Conservation (phyloP, 2,113 vertebrate genomes). For the Plecotus auritus region DNA sequence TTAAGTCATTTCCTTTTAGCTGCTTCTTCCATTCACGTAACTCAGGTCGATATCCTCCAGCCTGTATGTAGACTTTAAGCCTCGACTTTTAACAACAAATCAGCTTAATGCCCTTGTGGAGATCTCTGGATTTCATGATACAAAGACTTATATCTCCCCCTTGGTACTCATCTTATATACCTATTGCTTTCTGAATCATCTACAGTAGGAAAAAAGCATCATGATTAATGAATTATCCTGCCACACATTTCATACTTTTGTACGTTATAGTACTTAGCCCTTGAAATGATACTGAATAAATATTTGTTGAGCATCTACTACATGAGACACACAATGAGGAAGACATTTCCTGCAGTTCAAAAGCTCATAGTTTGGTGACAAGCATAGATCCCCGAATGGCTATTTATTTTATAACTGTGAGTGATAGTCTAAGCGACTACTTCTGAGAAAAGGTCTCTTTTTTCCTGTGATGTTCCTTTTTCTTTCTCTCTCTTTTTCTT, state of each 20-base stretch:
- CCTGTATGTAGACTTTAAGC: neutral
- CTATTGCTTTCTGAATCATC: neutral
- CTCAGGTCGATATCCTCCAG: neutral
- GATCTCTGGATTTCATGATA: neutral
- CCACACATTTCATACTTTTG: neutral
- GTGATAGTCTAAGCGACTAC: neutral
- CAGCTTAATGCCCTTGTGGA: neutral
- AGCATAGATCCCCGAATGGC: neutral
- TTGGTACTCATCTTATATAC: neutral
- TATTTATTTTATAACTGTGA: neutral
- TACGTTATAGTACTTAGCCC: neutral
- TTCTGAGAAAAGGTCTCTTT: neutral
- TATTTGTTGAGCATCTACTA: neutral
- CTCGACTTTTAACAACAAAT: neutral
- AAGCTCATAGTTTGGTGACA: neutral
- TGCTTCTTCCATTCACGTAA: neutral
- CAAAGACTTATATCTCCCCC: neutral
- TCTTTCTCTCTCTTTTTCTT: neutral
- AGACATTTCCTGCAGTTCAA: neutral
- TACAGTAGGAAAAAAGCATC: neutral
- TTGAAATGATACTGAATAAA: neutral
- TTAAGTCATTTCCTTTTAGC: neutral
- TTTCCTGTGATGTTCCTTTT: neutral
- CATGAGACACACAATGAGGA: neutral
- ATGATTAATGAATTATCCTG: neutral